These are phyloP conservation scores for Butorides virescens DNA, from an alignment of 2,113 vertebrate species.

Conservation along the genomic window DNA sequence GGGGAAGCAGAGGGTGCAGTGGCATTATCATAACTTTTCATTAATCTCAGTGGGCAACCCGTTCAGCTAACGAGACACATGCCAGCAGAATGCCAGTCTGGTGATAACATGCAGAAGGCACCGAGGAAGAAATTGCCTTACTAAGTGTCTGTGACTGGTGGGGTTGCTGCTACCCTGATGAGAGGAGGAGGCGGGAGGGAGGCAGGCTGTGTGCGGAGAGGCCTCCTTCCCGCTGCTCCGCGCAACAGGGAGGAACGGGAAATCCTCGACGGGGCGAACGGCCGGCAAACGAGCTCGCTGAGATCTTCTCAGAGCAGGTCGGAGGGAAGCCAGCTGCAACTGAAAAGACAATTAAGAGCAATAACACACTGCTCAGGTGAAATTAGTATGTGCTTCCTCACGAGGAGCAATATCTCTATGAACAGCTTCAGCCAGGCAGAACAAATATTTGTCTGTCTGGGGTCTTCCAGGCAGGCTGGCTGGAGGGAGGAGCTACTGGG, in stretches of 20 bases:
- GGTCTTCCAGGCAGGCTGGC: background rate
- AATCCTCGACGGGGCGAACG: background rate
- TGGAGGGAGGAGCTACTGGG: background rate
- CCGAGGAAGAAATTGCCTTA: background rate
- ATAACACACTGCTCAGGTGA: background rate
- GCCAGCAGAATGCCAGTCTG: background rate
- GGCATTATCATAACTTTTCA: background rate
- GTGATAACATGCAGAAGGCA: background rate
- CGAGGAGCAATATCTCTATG: background rate
- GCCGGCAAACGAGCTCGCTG: background rate
- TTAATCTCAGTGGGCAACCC: background rate
- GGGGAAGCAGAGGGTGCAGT: background rate
- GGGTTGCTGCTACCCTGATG: background rate
- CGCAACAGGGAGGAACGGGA: accelerated
- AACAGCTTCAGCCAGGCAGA: background rate
- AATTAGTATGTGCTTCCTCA: background rate
- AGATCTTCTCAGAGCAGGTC: background rate
- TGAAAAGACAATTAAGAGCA: background rate
- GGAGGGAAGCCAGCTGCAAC: background rate
- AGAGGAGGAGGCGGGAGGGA: background rate
- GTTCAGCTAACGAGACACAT: background rate
- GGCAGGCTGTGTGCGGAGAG: background rate
- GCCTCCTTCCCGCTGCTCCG: background rate
- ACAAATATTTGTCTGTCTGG: background rate
- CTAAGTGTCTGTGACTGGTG: too few species aligned